Conservation (phyloP, 2,888 invertebrate species). For the Eilema sororculum region DNA sequence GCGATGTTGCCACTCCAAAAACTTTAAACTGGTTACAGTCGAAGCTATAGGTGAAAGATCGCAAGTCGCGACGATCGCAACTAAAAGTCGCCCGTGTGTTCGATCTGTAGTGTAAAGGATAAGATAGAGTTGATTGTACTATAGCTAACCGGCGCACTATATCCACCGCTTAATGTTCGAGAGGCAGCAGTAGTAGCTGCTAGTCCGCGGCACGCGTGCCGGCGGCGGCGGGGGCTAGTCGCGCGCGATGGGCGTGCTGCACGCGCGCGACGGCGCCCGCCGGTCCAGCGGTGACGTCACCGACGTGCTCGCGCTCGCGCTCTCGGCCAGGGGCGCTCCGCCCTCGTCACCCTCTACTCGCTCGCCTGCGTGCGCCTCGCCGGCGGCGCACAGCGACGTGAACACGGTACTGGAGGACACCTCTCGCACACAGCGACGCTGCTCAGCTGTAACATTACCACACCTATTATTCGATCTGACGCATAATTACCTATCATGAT, state of each 20-base stretch:
- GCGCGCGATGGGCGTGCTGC: conserved; percentile 80
- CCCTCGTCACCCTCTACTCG: conserved; percentile 25
- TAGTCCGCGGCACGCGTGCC: conserved; percentile 20
- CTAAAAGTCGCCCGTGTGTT: not conserved
- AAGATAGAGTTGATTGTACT: not conserved
- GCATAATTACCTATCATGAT: too few relatives aligned
- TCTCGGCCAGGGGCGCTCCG: conserved; percentile 21
- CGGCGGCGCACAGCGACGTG: conserved; percentile 66
- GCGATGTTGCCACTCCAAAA: not conserved
- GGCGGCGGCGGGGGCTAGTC: conserved; percentile 59
- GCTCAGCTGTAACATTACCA: conserved; percentile 74
- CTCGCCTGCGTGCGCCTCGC: conserved; percentile 27
- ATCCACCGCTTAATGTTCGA: conserved; percentile 21
- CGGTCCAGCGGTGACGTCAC: conserved; percentile 52
- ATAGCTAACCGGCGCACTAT: conserved; percentile 3
- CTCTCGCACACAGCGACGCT: conserved; percentile 81
- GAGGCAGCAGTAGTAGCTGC: conserved; percentile 22
- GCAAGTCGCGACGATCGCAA: not conserved
- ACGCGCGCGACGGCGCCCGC: conserved; percentile 66
- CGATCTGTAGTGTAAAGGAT: not conserved
- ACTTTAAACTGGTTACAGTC: not conserved
- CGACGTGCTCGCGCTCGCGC: conserved; percentile 15
- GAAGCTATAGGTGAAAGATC: not conserved
- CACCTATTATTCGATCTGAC: too few relatives aligned
- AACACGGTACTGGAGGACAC: conserved; percentile 78